Evolutionary conservation across 2,888 invertebrate species (phyloP), one percentile per base, ranked within the genome.

Genomic region (Drosophila borborema): DNA sequence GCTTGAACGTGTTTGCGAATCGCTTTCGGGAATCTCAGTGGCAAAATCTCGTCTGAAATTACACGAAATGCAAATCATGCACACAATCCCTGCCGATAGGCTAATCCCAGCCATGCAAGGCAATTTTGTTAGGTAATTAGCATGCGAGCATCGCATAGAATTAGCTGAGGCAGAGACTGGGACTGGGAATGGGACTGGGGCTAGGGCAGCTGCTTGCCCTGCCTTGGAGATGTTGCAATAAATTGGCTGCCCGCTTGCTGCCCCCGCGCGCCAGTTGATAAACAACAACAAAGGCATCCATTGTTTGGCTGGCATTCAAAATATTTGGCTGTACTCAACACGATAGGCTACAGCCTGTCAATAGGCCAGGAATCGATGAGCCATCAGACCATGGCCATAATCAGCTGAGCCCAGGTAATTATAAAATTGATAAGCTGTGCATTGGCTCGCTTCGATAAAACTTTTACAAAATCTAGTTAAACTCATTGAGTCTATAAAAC

Each of bases 101-200:
- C 59, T 62, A 66, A 48, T 62, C 55, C 40, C 40, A 43, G 64
- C 43, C 49, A 67, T 69, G 64, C 46, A 66, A 69, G 58, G 56
- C 64, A 75, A 75, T 75, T 69, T 75, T 31, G 59, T 38, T 23
- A 56, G 48, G 62, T 81, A 81, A 81, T 81, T 81, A 81, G 68
- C 73, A 62, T 67, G 64, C 49, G 49, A 63, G 64, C 66, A 67
- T 61, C 68, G 65, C 62, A 67, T 41, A 23, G 46, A 40, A 53
- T 28, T 12, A n/a, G 41, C 41, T 31, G n/a, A 38, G n/a, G 45
- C 14, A 10, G 28, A 28, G 28, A 5, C 28, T 28, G 28, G 28
- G 28, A 28, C 4, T 3, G 28, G 5, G 28, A 28, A 3, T 28
- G 4, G 56, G 31, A 34, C 7, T 7, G n/a, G 8, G 46, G 36